phyloP scores from a whole-genome alignment of 2,888 invertebrate genomes.

The Caenorhabditis sp. region DNA sequence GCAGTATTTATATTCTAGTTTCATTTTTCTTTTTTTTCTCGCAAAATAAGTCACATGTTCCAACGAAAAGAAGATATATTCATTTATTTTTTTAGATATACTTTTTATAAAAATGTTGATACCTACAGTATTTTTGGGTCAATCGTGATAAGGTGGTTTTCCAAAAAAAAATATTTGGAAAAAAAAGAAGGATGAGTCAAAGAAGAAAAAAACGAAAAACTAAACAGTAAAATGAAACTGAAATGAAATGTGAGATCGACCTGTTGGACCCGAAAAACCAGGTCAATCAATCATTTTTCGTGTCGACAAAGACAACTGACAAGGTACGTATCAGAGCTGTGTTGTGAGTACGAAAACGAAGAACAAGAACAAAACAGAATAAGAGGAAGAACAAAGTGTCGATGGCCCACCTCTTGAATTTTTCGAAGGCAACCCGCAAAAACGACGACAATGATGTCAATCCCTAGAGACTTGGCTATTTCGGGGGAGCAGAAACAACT shows the following conservation, averaged over 20 bases:
- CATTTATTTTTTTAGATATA: too few species aligned
- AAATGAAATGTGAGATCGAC: not conserved
- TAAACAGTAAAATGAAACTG: not conserved
- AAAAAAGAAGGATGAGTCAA: not conserved
- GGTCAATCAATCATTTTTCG: conserved; percentile 1
- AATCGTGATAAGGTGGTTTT: too few species aligned
- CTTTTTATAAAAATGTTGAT: too few species aligned
- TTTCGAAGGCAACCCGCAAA: not conserved
- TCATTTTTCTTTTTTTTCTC: too few species aligned
- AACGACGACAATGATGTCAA: not conserved
- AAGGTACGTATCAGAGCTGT: not conserved
- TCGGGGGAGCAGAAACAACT: not conserved
- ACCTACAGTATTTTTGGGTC: too few species aligned
- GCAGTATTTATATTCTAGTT: too few species aligned
- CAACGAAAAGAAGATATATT: too few species aligned
- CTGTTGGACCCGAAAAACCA: not conserved
- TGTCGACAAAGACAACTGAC: not conserved
- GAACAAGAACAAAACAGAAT: not conserved
- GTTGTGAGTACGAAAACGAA: not conserved
- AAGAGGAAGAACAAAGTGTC: not conserved
- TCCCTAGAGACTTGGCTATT: not conserved
- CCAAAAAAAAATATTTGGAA: not conserved
- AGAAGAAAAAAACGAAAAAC: not conserved
- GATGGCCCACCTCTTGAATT: not conserved
- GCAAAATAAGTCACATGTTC: too few species aligned